Percentiles rank a stretch among this genome's conserved stretches.
These are phyloP conservation scores for Parotia lawesii DNA, from an alignment of 2,113 vertebrate genomes.

Conservation along the genomic window DNA sequence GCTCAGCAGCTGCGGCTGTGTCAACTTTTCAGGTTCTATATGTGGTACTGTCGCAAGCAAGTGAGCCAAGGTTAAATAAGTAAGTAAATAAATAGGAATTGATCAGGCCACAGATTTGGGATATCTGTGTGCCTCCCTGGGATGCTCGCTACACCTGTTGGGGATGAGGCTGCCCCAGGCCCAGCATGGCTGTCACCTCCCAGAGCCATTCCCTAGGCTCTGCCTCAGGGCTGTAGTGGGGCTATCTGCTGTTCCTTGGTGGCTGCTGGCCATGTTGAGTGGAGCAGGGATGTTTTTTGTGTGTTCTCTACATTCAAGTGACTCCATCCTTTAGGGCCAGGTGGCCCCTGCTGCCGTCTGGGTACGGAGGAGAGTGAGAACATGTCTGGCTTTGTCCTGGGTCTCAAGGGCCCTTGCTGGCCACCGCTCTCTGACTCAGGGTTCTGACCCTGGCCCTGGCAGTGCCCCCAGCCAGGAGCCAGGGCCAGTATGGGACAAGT, in stretches of 20 bases:
- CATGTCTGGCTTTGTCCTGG: neutral
- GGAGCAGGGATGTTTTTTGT: neutral
- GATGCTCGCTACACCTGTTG: fast-evolving
- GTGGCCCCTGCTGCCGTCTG: fast-evolving
- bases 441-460: neutral
- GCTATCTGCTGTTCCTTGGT: neutral
- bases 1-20: neutral
- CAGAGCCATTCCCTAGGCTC: neutral
- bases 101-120: neutral
- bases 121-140: neutral
- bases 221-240: neutral
- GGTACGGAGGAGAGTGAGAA: neutral
- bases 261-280: neutral
- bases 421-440: neutral
- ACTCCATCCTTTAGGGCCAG: neutral
- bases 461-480: neutral
- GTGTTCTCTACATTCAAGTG: neutral
- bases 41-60: neutral
- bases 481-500: fast-evolving
- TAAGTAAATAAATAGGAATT: neutral
- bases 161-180: fast-evolving
- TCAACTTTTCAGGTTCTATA: neutral
- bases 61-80: neutral
- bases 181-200: neutral
- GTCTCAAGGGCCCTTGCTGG: fast-evolving